phyloP scores from a whole-genome alignment of 2,113 vertebrate genomes.

The Myiozetetes cayanensis region DNA sequence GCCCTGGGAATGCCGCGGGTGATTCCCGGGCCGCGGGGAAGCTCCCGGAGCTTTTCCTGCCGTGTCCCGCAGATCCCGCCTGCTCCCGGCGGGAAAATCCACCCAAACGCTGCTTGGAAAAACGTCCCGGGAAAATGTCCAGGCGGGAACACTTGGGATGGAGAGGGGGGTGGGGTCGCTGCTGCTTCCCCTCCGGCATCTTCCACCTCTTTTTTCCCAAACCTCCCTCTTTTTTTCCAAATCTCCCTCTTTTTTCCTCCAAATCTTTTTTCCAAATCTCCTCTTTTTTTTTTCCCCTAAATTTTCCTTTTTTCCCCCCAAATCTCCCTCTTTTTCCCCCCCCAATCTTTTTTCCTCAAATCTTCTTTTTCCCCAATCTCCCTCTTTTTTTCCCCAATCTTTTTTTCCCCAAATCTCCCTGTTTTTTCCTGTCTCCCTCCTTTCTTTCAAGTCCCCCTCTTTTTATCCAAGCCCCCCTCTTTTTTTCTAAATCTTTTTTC shows the following conservation, averaged over 20 bases:
- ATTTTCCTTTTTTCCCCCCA: no score
- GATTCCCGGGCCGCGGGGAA: background rate
- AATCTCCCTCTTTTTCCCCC: background rate
- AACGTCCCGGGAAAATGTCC: background rate
- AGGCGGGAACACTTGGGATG: background rate
- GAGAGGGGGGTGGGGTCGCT: no score
- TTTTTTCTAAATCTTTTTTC: no score
- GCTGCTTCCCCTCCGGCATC: no score
- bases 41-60: background rate
- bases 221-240: background rate
- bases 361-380: no score
- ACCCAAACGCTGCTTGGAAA: background rate
- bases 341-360: no score
- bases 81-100: background rate
- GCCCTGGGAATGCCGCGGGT: background rate
- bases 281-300: no score
- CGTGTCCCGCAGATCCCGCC: no score
- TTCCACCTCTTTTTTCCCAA: background rate
- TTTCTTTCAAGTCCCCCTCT: background rate
- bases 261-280: no score
- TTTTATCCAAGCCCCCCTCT: background rate
- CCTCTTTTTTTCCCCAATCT: background rate
- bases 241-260: no score
- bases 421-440: no score
- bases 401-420: background rate